Conservation (phyloP, 1,140 invertebrate species). For the Lutraria rhynchaena region DNA sequence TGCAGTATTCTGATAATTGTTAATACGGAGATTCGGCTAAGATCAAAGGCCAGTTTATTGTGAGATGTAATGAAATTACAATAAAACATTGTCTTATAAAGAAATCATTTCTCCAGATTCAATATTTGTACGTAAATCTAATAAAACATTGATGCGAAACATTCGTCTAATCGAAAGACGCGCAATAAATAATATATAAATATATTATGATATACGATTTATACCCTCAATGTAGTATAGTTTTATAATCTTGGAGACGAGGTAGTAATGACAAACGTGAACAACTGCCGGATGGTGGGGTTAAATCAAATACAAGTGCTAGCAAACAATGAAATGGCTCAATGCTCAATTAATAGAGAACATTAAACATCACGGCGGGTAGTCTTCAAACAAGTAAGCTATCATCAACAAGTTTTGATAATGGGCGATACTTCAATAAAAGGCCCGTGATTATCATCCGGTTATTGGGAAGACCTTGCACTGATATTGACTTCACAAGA, state of each 20-base stretch:
- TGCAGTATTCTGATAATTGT: slow-evolving; percentile 44
- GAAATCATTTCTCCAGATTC: slow-evolving; percentile 20
- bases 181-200: slow-evolving; percentile 59
- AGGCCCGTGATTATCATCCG: neutral
- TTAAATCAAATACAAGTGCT: slow-evolving; percentile 55
- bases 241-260: slow-evolving; percentile 14
- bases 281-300: slow-evolving; percentile 34
- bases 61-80: slow-evolving; percentile 32
- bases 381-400: slow-evolving; percentile 8
- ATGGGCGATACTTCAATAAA: slow-evolving; percentile 36
- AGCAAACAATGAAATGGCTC: slow-evolving; percentile 18
- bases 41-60: slow-evolving; percentile 50
- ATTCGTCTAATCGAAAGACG: slow-evolving; percentile 8
- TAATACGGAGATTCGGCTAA: slow-evolving; percentile 42
- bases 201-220: slow-evolving; percentile 34
- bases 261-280: slow-evolving; percentile 32
- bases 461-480: slow-evolving; percentile 10
- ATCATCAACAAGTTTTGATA: slow-evolving; percentile 15
- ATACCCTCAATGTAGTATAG: slow-evolving; percentile 1
- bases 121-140: slow-evolving; percentile 30
- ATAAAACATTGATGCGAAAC: slow-evolving; percentile 32
- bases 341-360: slow-evolving; percentile 53
- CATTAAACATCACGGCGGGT: slow-evolving; percentile 39
- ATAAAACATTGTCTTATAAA: slow-evolving; percentile 51
- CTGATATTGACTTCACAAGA: no score